Evolutionary conservation across 2,113 vertebrate genomes (phyloP).

Genomic region (Vidua macroura): DNA sequence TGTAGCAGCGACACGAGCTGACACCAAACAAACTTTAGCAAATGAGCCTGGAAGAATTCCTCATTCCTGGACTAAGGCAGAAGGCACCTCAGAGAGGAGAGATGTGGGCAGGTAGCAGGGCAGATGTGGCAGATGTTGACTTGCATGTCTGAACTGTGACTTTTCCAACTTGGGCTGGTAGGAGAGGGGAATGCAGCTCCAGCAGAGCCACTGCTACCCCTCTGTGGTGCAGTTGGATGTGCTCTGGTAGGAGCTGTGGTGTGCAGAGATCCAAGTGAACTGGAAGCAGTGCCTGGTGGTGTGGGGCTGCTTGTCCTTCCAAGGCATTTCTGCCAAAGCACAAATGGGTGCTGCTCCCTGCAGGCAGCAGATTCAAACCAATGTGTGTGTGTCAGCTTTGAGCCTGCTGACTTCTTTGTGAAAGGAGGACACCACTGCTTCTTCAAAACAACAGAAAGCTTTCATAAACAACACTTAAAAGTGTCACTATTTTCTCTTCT

Average conservation of each 20-base stretch:
- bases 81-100: neutral
- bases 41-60: neutral
- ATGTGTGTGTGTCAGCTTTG: neutral
- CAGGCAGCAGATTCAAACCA: accelerated
- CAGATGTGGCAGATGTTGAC: neutral
- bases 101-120: neutral
- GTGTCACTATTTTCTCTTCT: neutral
- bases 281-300: neutral
- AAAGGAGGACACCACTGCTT: neutral
- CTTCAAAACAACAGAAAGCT: neutral
- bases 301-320: neutral
- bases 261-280: neutral
- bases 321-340: neutral
- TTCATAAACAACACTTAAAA: neutral
- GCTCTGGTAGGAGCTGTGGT: neutral
- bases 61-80: neutral
- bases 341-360: neutral
- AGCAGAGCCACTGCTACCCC: neutral
- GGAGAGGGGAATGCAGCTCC: neutral
- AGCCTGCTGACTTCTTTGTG: neutral
- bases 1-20: neutral
- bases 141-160: neutral
- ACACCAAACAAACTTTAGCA: neutral
- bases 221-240: accelerated
- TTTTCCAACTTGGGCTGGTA: neutral